Conservation (phyloP, 2,113 vertebrate species). For the Urocolius indicus region DNA sequence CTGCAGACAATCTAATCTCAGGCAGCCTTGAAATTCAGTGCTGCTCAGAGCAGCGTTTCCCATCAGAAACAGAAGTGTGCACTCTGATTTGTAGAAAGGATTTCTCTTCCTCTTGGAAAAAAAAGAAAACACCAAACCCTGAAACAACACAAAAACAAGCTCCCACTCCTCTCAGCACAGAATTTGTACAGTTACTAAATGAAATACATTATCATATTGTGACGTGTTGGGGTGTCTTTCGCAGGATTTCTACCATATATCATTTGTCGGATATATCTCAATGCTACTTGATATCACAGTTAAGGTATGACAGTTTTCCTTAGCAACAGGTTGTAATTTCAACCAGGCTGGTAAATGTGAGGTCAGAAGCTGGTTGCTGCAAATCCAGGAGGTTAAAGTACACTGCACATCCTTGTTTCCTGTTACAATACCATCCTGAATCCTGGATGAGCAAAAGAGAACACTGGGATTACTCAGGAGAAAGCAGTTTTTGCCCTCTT, state of each 20-base stretch:
- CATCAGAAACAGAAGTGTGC: not conserved
- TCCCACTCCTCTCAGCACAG: not conserved
- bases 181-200: slow-evolving; percentile 45
- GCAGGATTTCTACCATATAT: slow-evolving; percentile 23
- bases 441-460: slow-evolving; percentile 26
- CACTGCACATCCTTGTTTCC: not conserved
- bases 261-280: slow-evolving; percentile 49
- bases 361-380: slow-evolving; percentile 55
- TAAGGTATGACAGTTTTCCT: slow-evolving; percentile 69
- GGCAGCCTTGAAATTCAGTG: slow-evolving; percentile 19
- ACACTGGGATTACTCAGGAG: not conserved
- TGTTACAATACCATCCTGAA: not conserved
- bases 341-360: slow-evolving; percentile 57
- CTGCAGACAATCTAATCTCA: not conserved
- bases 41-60: not conserved
- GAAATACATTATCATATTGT: slow-evolving; percentile 14
- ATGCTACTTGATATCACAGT: slow-evolving; percentile 56
- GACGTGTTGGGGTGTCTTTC: not conserved
- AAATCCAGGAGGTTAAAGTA: slow-evolving; percentile 63
- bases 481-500: slow-evolving; percentile 2
- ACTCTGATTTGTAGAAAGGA: not conserved
- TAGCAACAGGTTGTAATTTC: slow-evolving; percentile 77
- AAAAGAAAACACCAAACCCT: not conserved
- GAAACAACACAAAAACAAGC: not conserved
- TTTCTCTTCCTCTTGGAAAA: not conserved